Evolutionary conservation across 1,140 invertebrate genomes (phyloP).

Genomic region (Daktulosphaira vitifoliae): DNA sequence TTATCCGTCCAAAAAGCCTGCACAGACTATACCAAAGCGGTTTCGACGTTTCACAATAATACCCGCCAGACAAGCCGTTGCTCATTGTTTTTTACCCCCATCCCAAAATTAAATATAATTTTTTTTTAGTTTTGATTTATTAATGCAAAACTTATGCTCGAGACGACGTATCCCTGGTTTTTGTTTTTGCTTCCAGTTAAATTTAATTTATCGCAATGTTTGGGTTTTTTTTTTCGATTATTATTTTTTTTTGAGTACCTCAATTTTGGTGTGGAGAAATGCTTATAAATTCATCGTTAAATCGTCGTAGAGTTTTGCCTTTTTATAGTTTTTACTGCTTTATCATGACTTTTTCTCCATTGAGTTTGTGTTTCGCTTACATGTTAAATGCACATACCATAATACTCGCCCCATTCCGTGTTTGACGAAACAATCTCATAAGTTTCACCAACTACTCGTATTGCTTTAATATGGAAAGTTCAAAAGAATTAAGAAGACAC

Average conservation of each 20-base stretch:
- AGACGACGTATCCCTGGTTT: neutral
- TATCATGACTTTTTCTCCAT: no score
- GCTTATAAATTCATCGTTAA: neutral
- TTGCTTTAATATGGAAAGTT: no score
- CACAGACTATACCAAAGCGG: neutral
- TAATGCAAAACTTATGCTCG: slow-evolving; percentile 9
- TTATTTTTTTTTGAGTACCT: slow-evolving; percentile 29
- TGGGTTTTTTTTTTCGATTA: slow-evolving; percentile 12
- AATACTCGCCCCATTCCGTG: no score
- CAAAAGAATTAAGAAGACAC: no score
- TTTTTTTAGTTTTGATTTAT: slow-evolving; percentile 17
- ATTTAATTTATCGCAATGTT: slow-evolving; percentile 29
- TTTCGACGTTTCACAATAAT: slow-evolving; percentile 30
- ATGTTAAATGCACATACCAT: no score
- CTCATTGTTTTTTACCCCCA: slow-evolving; percentile 12
- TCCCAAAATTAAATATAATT: neutral
- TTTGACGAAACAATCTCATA: no score
- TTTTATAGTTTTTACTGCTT: no score
- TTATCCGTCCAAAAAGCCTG: neutral
- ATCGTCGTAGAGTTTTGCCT: no score
- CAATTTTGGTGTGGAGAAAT: slow-evolving; percentile 12
- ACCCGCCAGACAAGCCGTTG: no score
- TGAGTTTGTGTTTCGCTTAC: no score
- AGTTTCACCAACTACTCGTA: no score
- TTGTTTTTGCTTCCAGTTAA: slow-evolving; percentile 1